Percentiles rank a stretch among this genome's conserved stretches.
Conservation (phyloP, 2,888 invertebrate genomes). For the Drosophila neotestacea region DNA sequence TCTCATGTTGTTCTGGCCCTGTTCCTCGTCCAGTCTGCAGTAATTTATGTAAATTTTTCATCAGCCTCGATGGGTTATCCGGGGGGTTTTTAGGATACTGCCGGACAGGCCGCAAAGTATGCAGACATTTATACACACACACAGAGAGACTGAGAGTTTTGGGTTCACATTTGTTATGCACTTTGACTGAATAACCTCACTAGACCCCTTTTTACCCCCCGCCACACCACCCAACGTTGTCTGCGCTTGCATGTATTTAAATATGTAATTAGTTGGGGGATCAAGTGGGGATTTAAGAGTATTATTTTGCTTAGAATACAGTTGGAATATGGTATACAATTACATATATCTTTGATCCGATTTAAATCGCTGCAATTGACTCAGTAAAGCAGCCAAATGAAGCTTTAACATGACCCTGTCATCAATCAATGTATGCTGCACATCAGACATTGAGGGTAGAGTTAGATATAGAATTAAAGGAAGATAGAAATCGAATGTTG, state of each 20-base stretch:
- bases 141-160: constrained; percentile 9
- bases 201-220: not conserved
- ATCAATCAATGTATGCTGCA: constrained; percentile 31
- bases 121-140: constrained; percentile 33
- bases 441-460: not conserved
- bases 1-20: constrained; percentile 58
- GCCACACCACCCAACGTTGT: not conserved
- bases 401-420: constrained; percentile 40
- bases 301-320: constrained; percentile 13
- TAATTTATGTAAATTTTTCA: constrained; percentile 79
- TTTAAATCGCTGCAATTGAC: constrained; percentile 45
- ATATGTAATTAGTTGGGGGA: constrained; percentile 68
- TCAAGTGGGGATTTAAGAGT: constrained; percentile 59
- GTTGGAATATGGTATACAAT: constrained; percentile 2
- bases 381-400: constrained; percentile 4
- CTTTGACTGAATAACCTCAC: constrained; percentile 42
- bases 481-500: not conserved
- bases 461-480: constrained; percentile 4
- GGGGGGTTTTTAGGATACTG: constrained; percentile 35
- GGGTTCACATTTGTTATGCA: constrained; percentile 56
- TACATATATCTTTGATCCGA: constrained; percentile 9
- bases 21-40: constrained; percentile 53
- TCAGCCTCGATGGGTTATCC: constrained; percentile 58
- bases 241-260: constrained; percentile 66
- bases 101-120: constrained; percentile 53